Conservation (phyloP, 2,888 invertebrate genomes). For the Augiades crinisus region DNA sequence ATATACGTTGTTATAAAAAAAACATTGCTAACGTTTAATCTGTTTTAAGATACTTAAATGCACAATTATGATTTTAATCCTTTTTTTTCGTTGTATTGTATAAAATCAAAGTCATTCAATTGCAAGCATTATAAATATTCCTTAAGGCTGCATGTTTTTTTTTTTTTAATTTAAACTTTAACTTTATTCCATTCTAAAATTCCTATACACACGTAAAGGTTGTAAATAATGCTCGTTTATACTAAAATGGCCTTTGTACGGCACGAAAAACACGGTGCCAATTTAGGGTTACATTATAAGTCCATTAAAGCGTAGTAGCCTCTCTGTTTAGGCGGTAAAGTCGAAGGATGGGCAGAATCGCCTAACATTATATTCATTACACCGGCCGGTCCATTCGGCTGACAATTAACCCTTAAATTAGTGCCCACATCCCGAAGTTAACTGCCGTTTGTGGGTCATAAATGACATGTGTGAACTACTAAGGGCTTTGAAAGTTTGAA, state of each 20-base stretch:
- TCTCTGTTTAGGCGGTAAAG: constrained; percentile 20
- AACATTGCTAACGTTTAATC: no score
- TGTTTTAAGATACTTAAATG: no score
- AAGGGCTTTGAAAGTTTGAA: constrained; percentile 1
- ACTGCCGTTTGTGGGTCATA: constrained; percentile 60
- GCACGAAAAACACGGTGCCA: neutral
- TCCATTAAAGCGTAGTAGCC: constrained; percentile 15
- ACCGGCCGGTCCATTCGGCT: constrained; percentile 53
- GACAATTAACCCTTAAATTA: constrained; percentile 71
- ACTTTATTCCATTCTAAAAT: no score
- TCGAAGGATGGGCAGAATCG: constrained; percentile 42
- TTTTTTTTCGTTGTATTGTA: no score
- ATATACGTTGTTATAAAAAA: no score
- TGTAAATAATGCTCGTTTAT: no score
- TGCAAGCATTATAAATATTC: no score
- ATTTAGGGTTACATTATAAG: constrained; percentile 17
- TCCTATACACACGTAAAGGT: no score
- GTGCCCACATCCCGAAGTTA: constrained; percentile 53
- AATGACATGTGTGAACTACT: constrained; percentile 50
- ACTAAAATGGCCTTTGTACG: neutral
- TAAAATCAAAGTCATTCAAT: no score
- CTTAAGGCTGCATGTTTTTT: no score
- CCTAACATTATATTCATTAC: constrained; percentile 61
- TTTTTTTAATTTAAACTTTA: no score
- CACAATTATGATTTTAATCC: no score